Conservation (phyloP, 2,888 invertebrate genomes). For the Agrilus cyanescens region DNA sequence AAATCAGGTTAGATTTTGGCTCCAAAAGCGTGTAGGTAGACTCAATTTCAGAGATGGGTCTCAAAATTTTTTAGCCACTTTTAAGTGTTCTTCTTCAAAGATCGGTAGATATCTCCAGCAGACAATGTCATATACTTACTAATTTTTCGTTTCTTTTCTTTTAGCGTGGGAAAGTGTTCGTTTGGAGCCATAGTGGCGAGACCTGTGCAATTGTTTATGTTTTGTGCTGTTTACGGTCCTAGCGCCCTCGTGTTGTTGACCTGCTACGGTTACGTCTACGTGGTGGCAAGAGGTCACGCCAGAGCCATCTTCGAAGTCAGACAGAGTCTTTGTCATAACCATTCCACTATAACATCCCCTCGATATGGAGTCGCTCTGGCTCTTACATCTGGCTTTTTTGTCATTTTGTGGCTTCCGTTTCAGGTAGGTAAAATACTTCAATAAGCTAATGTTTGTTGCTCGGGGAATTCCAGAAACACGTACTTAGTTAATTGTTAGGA, state of each 20-base stretch:
- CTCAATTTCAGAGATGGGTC: too few species aligned
- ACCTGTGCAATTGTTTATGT: slow-evolving; percentile 44
- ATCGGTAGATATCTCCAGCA: too few species aligned
- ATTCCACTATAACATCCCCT: slow-evolving; percentile 26
- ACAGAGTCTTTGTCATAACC: slow-evolving; percentile 39
- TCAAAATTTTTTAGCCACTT: too few species aligned
- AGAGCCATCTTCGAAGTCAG: slow-evolving; percentile 50
- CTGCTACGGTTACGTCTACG: slow-evolving; percentile 51
- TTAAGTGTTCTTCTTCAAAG: too few species aligned
- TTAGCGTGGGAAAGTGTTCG: slow-evolving; percentile 37
- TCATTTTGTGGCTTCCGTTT: slow-evolving; percentile 49
- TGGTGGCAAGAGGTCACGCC: slow-evolving; percentile 50
- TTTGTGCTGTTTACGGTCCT: slow-evolving; percentile 48
- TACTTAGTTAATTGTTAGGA: too few species aligned
- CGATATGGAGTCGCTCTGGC: slow-evolving; percentile 51
- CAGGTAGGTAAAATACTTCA: slow-evolving; percentile 35
- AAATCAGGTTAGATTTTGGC: too few species aligned
- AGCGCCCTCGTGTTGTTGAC: slow-evolving; percentile 44
- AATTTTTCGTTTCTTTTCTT: slow-evolving; percentile 11
- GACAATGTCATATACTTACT: too few species aligned
- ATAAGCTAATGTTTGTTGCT: too few species aligned
- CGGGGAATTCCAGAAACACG: too few species aligned
- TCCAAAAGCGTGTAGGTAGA: too few species aligned
- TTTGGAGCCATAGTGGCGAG: slow-evolving; percentile 40
- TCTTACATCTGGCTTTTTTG: slow-evolving; percentile 49